Percentiles rank a stretch among this genome's conserved stretches.
Conservation (phyloP, 1,140 invertebrate species). For the Nylanderia fulva region DNA sequence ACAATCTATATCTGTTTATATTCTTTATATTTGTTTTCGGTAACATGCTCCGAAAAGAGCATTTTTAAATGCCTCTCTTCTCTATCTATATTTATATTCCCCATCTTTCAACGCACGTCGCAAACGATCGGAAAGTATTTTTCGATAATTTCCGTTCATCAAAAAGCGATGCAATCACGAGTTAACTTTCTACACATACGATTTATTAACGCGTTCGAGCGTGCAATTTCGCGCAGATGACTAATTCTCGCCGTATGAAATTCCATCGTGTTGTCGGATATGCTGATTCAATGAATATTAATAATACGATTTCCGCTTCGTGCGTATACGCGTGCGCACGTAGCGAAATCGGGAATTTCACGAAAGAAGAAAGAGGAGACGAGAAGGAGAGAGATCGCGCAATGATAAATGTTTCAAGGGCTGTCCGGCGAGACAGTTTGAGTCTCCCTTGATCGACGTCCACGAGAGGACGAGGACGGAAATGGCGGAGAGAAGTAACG, state of each 20-base stretch:
- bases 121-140: not conserved
- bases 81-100: not conserved
- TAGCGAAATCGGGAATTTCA: not conserved
- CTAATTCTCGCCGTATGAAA: not conserved
- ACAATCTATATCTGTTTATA: not conserved
- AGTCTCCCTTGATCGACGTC: slow-evolving; percentile 5
- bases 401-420: slow-evolving; percentile 21
- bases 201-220: not conserved
- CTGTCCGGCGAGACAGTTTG: slow-evolving; percentile 29
- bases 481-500: slow-evolving; percentile 81
- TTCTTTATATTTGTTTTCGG: not conserved
- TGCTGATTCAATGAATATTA: slow-evolving; percentile 6
- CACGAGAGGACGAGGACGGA: slow-evolving; percentile 45
- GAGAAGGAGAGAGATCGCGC: slow-evolving; percentile 7
- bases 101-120: not conserved
- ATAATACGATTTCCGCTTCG: not conserved
- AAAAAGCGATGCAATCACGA: not conserved
- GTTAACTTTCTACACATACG: not conserved
- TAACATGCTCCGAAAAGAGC: not conserved
- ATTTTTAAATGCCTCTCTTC: not conserved
- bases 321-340: not conserved
- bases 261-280: slow-evolving; percentile 14
- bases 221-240: not conserved
- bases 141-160: not conserved
- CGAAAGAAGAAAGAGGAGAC: not conserved